Conservation (phyloP, 2,113 vertebrate species). For the Zosterops lateralis region DNA sequence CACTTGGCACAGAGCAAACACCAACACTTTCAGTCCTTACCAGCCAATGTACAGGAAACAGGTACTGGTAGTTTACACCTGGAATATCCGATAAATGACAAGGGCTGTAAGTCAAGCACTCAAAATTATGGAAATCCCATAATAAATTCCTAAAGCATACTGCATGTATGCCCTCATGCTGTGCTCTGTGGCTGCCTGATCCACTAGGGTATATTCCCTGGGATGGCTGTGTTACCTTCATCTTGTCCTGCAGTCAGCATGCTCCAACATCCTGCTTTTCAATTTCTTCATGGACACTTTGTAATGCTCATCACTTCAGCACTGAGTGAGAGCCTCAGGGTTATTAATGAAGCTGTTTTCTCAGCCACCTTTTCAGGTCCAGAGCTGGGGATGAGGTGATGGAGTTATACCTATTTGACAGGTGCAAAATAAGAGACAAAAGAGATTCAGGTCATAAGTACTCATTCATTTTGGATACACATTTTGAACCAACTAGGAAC, state of each 20-base stretch:
- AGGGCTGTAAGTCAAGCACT: not conserved
- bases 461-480: not conserved
- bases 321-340: not conserved
- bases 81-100: not conserved
- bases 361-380: not conserved
- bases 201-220: not conserved
- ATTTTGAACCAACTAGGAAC: not conserved
- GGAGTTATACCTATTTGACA: not conserved
- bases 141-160: not conserved
- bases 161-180: not conserved
- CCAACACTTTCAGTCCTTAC: not conserved
- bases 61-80: not conserved
- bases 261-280: not conserved
- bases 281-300: rapidly evolving
- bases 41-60: not conserved
- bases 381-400: rapidly evolving
- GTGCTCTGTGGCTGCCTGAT: not conserved
- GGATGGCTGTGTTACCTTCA: not conserved
- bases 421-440: not conserved
- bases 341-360: not conserved
- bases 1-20: not conserved
- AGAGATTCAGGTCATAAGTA: not conserved
- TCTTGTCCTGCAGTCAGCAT: not conserved
- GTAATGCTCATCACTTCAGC: not conserved
- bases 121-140: not conserved